phyloP scores from a whole-genome alignment of 2,888 invertebrate species.

The Heteromurus nitidus region DNA sequence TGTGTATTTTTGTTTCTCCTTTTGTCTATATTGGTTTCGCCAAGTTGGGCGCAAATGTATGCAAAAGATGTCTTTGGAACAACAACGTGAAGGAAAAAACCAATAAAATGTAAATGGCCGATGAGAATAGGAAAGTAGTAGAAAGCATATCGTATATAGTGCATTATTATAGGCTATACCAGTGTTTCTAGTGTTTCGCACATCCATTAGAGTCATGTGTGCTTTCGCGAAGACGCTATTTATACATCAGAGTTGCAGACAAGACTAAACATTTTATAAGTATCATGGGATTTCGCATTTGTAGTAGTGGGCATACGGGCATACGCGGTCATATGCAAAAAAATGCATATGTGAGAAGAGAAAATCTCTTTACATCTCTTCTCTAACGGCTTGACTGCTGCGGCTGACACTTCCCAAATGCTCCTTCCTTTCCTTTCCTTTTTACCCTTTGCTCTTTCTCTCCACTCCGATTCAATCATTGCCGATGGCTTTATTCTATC shows the following conservation, averaged over 20 bases:
- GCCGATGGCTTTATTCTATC: no score
- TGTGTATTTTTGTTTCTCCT: no score
- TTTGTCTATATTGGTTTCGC: no score
- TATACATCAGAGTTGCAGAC: slow-evolving; percentile 2
- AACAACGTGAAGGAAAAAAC: background rate
- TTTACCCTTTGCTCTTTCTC: background rate
- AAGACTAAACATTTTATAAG: slow-evolving; percentile 23
- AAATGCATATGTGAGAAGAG: background rate
- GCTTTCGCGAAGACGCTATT: slow-evolving; percentile 11
- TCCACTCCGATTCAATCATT: background rate
- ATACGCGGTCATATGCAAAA: no score
- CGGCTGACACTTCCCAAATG: slow-evolving; percentile 2
- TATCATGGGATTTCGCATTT: slow-evolving; percentile 19
- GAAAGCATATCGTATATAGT: background rate
- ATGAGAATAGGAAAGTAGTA: slow-evolving; percentile 4
- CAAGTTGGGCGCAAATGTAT: no score
- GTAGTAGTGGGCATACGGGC: background rate
- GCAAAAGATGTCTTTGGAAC: background rate
- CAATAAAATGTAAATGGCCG: slow-evolving; percentile 10
- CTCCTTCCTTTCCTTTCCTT: no score
- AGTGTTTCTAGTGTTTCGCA: background rate
- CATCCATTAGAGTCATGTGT: slow-evolving; percentile 15
- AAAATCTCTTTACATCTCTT: no score
- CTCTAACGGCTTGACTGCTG: background rate
- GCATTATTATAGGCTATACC: no score